Evolutionary conservation across 2,888 invertebrate genomes (phyloP), one percentile per base, ranked within the genome.

Genomic region (Sinotaia quadrata): DNA sequence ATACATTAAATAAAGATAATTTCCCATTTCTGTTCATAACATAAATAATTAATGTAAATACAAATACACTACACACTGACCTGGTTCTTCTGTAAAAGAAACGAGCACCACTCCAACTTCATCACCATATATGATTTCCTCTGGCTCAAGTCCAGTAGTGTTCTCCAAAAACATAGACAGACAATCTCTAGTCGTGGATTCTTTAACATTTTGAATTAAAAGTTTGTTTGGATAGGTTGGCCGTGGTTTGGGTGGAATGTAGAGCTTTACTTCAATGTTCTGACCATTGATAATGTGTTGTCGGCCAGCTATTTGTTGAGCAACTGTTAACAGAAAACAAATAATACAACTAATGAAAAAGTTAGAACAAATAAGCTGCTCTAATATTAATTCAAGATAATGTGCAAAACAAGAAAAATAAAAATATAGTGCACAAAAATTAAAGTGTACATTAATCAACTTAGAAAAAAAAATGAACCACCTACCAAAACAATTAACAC

Each of bases 141-240:
- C 15, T 2, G 54, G 63, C 27, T 63, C 63, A n/a, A 52, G 54
- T 10, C 54, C 63, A n/a, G 63, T 63, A 24, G 54, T 36, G 10
- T 54, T 52, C 54, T 63, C 63, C 52, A 63, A 44, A 54, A 31
- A 63, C 63, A 63, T 63, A 29, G 10, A 24, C 51, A 63, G 54
- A 51, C 54, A 63, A 21, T 63, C 63, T 2, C 41, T 36, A 1
- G 54, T 37, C 2, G 63, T 63, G 54, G 54, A 54, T 37, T 63
- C 63, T 24, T 52, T 54, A 21, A 63, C 63, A 36, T 63, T 63
- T 31, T 54, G 49, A 41, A 63, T 54, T 31, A 63, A 44, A 52
- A 63, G 54, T n/a, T 54, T 54, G 52, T 62, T 29, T 12, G 52
- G 52, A 37, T 62, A 62, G 7, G 52, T 51, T 2, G 63, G 63